Percentiles rank a stretch among this genome's conserved stretches.
phyloP scores from a whole-genome alignment of 2,113 vertebrate species.

The Suricata suricatta region DNA sequence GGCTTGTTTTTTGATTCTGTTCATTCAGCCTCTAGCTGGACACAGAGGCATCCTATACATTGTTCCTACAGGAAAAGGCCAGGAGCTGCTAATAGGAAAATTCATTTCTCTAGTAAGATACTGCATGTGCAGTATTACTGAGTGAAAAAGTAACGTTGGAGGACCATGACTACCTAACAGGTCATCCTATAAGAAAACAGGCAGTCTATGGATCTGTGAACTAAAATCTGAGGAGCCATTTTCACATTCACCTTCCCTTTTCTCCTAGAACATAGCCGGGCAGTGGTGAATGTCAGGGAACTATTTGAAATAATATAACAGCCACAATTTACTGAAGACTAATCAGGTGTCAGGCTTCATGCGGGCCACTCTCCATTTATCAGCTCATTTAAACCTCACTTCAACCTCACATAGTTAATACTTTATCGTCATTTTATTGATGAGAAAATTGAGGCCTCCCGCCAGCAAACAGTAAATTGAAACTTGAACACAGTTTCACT shows the following conservation, averaged over 20 bases:
- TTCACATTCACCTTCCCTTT: background rate
- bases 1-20: background rate
- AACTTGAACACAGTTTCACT: background rate
- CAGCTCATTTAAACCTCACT: background rate
- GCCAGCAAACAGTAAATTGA: background rate
- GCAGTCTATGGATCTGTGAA: background rate
- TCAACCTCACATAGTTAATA: background rate
- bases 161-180: background rate
- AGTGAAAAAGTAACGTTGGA: background rate
- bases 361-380: background rate
- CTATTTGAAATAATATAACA: background rate
- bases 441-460: background rate
- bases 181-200: background rate
- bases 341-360: background rate
- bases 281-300: background rate
- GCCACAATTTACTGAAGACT: background rate
- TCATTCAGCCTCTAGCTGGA: background rate
- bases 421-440: background rate
- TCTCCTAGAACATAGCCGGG: background rate
- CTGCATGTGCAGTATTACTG: background rate
- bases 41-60: background rate
- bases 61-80: background rate
- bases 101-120: background rate
- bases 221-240: background rate
- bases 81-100: background rate